Conservation (phyloP, 2,113 vertebrate genomes). For the Thymallus thymallus region DNA sequence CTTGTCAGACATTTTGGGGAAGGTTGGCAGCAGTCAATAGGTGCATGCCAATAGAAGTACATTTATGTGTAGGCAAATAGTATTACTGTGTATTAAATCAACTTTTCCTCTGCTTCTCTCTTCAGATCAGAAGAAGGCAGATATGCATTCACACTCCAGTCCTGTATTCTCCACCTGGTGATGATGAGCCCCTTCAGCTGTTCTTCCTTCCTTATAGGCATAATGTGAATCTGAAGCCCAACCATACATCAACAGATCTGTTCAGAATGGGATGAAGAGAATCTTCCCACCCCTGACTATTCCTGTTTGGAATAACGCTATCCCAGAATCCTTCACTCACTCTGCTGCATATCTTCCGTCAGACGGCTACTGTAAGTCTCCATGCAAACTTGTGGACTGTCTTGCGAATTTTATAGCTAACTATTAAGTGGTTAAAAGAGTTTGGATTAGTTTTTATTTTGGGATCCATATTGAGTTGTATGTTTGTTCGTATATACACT, state of each 20-base stretch:
- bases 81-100: background rate
- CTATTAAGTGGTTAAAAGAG: conserved; percentile 86
- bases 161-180: conserved; percentile 89
- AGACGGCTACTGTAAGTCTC: conserved; percentile 57
- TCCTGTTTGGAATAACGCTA: conserved; percentile 80
- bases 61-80: too few species aligned
- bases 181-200: conserved; percentile 81
- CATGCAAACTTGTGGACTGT: conserved; percentile 81
- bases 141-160: conserved; percentile 90
- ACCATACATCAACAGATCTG: conserved; percentile 47
- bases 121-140: conserved; percentile 86
- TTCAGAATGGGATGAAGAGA: conserved; percentile 43
- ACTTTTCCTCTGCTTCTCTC: conserved; percentile 13
- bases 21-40: too few species aligned
- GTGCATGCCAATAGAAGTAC: background rate
- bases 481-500: conserved; percentile 87
- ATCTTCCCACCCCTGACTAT: conserved; percentile 70
- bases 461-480: conserved; percentile 85
- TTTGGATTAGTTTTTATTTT: conserved; percentile 78
- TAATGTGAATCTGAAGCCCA: conserved; percentile 74
- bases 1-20: too few species aligned
- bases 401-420: conserved; percentile 94
- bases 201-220: conserved; percentile 71
- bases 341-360: conserved; percentile 84
- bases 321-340: conserved; percentile 78